phyloP scores from a whole-genome alignment of 2,113 vertebrate species.

The Mellivora capensis region DNA sequence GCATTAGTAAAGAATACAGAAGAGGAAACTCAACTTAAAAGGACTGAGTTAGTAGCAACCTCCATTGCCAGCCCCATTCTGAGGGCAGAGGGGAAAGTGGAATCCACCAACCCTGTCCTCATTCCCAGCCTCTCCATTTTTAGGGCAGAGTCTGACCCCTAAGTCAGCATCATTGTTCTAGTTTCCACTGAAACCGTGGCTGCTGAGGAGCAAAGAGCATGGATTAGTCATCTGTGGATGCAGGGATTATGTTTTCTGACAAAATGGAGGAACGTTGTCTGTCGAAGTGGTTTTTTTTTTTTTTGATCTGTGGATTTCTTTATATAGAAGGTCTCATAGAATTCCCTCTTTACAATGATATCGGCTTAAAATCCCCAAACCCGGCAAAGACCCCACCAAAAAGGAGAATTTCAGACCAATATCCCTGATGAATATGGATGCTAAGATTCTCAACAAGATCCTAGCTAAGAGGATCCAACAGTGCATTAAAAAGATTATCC shows the following conservation, averaged over 20 bases:
- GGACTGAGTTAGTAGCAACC: background rate
- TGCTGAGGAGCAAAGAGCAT: background rate
- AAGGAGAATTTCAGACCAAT: too few species aligned
- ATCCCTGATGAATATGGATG: too few species aligned
- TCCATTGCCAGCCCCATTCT: background rate
- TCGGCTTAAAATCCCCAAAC: background rate
- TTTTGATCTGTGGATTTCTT: background rate
- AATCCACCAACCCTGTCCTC: fast-evolving
- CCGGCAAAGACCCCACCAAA: too few species aligned
- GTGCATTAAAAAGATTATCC: too few species aligned
- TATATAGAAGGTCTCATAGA: background rate
- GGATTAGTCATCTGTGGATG: background rate
- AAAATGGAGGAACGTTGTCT: background rate
- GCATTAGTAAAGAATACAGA: background rate
- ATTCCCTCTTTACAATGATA: background rate
- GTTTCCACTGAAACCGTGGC: background rate
- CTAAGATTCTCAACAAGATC: too few species aligned
- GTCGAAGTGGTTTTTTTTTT: background rate
- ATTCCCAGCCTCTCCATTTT: background rate
- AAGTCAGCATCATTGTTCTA: too few species aligned
- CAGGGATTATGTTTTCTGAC: background rate
- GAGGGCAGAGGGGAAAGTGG: background rate
- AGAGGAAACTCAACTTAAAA: background rate
- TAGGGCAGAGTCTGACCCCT: background rate
- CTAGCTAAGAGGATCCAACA: too few species aligned